phyloP scores from a whole-genome alignment of 2,113 vertebrate genomes.

The Strix uralensis region DNA sequence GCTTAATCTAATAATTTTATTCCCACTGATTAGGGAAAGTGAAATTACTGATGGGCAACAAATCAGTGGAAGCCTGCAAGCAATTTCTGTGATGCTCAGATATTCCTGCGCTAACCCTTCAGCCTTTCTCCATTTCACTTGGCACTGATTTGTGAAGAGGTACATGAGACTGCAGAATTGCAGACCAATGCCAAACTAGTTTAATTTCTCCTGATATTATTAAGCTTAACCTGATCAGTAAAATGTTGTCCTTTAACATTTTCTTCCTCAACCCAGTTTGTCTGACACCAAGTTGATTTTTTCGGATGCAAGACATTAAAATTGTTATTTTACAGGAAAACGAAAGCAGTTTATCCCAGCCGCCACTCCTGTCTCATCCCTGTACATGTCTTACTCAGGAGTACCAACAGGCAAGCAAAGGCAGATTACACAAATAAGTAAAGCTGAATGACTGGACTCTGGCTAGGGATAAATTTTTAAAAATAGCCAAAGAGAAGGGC shows the following conservation, averaged over 20 bases:
- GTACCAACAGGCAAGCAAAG: neutral
- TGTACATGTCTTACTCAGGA: neutral
- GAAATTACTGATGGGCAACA: neutral
- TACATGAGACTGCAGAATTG: neutral
- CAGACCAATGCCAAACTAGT: neutral
- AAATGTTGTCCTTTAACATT: neutral
- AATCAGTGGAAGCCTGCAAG: neutral
- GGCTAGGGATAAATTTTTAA: neutral
- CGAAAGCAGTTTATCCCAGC: neutral
- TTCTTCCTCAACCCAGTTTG: neutral
- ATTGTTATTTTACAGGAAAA: neutral
- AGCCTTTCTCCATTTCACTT: neutral
- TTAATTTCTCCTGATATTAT: neutral
- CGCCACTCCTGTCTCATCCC: neutral
- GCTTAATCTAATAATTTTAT: neutral
- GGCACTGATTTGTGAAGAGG: neutral
- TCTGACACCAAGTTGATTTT: neutral
- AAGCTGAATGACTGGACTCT: neutral
- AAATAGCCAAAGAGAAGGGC: neutral
- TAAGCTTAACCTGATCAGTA: neutral
- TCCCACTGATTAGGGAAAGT: neutral
- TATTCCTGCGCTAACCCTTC: neutral
- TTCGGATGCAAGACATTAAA: neutral
- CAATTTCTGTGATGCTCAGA: neutral
- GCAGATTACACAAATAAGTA: neutral